Conservation (phyloP, 2,888 invertebrate species). For the Polydesmus complanatus region DNA sequence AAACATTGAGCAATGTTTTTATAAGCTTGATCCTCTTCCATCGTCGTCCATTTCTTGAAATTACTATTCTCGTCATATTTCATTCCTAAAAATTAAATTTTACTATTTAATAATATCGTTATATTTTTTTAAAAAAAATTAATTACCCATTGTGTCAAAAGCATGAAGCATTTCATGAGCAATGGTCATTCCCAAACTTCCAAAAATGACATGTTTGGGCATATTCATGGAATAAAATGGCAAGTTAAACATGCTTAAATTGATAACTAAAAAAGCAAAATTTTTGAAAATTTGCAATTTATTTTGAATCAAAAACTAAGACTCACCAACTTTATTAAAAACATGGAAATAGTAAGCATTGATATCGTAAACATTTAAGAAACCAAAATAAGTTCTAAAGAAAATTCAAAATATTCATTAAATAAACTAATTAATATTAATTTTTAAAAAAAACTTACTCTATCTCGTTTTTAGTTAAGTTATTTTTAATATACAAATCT, state of each 20-base stretch:
- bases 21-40: background rate
- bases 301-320: background rate
- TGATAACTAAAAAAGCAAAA: constrained; percentile 32
- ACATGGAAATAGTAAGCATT: constrained; percentile 40
- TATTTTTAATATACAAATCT: too few species aligned
- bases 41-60: background rate
- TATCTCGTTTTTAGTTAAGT: too few species aligned
- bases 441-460: too few species aligned
- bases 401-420: too few species aligned
- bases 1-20: constrained; percentile 1
- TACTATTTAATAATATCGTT: background rate
- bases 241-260: constrained; percentile 38
- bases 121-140: background rate
- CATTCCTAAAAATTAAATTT: background rate
- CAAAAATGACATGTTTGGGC: constrained; percentile 37
- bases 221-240: constrained; percentile 37
- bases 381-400: too few species aligned
- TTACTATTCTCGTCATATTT: constrained; percentile 1
- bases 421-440: too few species aligned
- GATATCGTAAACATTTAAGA: constrained; percentile 38
- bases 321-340: constrained; percentile 37
- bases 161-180: constrained; percentile 41
- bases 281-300: background rate
- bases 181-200: constrained; percentile 37
- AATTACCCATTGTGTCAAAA: constrained; percentile 31